Evolutionary conservation across 2,113 vertebrate species (phyloP).

Genomic region (Tyrannus savana): DNA sequence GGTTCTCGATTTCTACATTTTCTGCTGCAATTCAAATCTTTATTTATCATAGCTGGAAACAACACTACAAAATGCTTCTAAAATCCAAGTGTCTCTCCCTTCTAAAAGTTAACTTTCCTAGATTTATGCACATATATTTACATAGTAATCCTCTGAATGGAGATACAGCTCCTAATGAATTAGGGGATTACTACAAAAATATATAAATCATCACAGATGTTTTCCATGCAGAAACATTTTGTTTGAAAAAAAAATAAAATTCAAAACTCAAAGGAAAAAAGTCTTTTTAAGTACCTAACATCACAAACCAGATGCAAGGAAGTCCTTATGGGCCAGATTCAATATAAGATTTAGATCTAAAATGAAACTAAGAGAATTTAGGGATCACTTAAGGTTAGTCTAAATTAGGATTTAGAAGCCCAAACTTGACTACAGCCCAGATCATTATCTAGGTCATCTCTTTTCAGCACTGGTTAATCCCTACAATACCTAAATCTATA

Average conservation of each 20-base stretch:
- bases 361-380: background rate
- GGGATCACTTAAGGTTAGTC: background rate
- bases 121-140: conserved; percentile 58
- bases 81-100: conserved; percentile 15
- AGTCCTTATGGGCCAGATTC: background rate
- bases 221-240: conserved; percentile 11
- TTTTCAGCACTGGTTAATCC: background rate
- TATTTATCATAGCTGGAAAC: conserved; percentile 47
- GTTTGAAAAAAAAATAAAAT: background rate
- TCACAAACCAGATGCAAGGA: background rate
- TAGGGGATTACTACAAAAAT: conserved; percentile 36
- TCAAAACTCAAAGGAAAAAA: background rate
- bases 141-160: conserved; percentile 35
- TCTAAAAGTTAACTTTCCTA: conserved; percentile 48
- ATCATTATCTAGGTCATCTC: background rate
- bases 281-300: background rate
- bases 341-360: background rate
- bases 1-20: background rate
- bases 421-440: background rate
- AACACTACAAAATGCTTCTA: conserved; percentile 30
- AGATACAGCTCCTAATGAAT: conserved; percentile 2
- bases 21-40: conserved; percentile 10
- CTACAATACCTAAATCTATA: background rate
- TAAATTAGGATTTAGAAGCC: conserved; percentile 1
- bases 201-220: conserved; percentile 32